Evolutionary conservation across 2,888 invertebrate species (phyloP).

Genomic region (Stenodema calcarata): DNA sequence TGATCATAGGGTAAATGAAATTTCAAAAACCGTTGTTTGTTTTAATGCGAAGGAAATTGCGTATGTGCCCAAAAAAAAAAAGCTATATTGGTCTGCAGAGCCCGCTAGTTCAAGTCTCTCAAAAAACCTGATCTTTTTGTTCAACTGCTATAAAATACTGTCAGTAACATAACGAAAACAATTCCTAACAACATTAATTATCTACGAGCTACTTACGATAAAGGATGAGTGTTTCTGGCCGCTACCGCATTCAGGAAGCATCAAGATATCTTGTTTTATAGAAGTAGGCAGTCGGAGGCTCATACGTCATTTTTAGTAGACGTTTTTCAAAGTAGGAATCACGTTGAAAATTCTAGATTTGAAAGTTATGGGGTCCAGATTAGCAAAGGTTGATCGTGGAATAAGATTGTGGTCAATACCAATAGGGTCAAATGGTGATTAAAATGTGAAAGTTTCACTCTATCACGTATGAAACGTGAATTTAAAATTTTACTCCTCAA

Average conservation of each 20-base stretch:
- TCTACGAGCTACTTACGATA: background rate
- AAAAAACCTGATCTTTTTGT: background rate
- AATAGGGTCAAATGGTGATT: no score
- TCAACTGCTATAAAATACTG: constrained; percentile 20
- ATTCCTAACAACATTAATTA: constrained; percentile 4
- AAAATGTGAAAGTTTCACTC: no score
- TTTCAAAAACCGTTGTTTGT: background rate
- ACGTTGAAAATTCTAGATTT: no score
- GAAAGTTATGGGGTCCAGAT: no score
- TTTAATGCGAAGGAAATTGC: background rate
- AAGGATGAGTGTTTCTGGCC: background rate
- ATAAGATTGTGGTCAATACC: no score
- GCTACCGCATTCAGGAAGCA: background rate
- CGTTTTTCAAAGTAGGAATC: no score
- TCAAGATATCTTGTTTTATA: background rate
- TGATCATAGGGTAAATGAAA: background rate
- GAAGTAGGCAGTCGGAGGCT: background rate
- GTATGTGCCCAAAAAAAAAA: background rate
- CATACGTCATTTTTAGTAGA: no score
- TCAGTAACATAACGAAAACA: constrained; percentile 20
- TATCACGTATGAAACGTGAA: no score
- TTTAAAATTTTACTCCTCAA: no score
- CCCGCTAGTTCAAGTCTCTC: background rate
- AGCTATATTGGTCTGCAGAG: constrained; percentile 15
- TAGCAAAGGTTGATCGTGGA: no score